Conservation (phyloP, 1,140 invertebrate genomes). For the Eueides isabella region DNA sequence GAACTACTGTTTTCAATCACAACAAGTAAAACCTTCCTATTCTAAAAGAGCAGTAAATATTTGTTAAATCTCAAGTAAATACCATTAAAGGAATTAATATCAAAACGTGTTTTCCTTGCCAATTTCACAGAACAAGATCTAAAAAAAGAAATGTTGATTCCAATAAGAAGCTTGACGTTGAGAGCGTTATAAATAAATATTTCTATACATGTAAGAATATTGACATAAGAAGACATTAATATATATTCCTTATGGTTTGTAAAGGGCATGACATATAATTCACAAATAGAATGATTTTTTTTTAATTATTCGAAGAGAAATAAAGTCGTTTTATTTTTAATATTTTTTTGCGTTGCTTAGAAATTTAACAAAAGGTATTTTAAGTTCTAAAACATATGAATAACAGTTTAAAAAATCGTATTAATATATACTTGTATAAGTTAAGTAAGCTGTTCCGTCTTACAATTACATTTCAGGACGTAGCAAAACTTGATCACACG, state of each 20-base stretch:
- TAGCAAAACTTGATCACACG: not conserved
- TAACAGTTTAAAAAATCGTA: no score
- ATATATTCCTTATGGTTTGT: not conserved
- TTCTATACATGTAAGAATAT: not conserved
- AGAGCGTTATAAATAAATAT: conserved; percentile 2
- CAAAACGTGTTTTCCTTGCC: conserved; percentile 13
- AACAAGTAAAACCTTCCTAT: not conserved
- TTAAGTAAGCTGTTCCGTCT: no score
- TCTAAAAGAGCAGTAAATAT: not conserved
- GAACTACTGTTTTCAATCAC: not conserved
- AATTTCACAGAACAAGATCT: conserved; percentile 9
- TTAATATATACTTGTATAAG: no score
- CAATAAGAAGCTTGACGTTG: not conserved
- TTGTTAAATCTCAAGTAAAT: not conserved
- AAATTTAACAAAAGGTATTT: no score
- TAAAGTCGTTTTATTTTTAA: no score
- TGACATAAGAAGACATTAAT: not conserved
- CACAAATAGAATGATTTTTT: no score
- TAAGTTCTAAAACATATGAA: no score
- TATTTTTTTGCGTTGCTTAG: no score
- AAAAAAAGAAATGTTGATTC: conserved; percentile 9
- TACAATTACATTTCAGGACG: not conserved
- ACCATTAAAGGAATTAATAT: conserved; percentile 9
- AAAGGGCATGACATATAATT: no score
- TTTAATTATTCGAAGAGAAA: no score